A percentile compares a stretch with the other conserved stretches of the same genome.
phyloP scores from a whole-genome alignment of 2,113 vertebrate genomes.

The Serilophus lunatus region DNA sequence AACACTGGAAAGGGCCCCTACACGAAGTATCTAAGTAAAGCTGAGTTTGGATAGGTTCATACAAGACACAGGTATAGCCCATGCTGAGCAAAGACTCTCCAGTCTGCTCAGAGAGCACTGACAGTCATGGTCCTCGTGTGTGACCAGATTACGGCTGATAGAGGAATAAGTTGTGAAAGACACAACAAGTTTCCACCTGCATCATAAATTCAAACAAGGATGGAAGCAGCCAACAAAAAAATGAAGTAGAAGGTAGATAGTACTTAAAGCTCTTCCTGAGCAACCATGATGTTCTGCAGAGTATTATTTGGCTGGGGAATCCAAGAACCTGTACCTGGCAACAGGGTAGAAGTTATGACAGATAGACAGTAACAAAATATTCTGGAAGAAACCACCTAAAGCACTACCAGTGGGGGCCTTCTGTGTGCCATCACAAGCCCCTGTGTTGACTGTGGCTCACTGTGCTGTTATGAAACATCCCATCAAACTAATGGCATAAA shows the following conservation, averaged over 20 bases:
- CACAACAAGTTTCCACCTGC: not conserved
- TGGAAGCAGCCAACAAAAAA: not conserved
- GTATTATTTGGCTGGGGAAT: not conserved
- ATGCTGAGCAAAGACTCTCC: not conserved
- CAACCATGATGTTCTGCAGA: not conserved
- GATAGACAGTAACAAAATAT: not conserved
- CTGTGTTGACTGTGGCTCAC: not conserved
- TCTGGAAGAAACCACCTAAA: not conserved
- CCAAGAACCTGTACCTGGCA: not conserved
- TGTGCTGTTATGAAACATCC: not conserved
- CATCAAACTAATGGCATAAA: not conserved
- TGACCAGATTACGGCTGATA: not conserved
- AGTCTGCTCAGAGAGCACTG: not conserved
- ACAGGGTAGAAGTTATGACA: not conserved
- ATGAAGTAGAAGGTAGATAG: not conserved
- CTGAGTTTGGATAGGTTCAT: not conserved
- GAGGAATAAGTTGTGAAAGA: not conserved
- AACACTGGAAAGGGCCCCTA: not conserved
- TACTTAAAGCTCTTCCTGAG: not conserved
- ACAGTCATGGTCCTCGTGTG: fast-evolving
- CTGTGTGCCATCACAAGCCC: not conserved
- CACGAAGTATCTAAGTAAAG: not conserved
- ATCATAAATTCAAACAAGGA: fast-evolving
- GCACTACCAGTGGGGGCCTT: not conserved
- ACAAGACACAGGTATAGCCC: not conserved